Evolutionary conservation across 2,797 vertebrate species (phyloP), one percentile per base, ranked within the genome.

Genomic region (Poecile montanus): DNA sequence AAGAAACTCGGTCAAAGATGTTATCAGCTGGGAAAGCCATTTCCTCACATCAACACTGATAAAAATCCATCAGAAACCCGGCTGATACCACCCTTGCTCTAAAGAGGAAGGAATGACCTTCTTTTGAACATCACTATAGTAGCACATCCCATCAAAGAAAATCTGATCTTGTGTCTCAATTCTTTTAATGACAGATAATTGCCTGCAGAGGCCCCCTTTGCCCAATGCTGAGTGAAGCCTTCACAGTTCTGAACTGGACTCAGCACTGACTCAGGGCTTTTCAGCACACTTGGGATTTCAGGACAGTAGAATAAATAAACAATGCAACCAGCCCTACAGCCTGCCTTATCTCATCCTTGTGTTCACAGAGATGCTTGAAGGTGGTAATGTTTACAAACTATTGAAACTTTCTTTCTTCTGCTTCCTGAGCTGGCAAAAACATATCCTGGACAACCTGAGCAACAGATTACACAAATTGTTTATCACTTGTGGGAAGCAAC

Each of bases 381-480:
- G 97, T 97, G 95, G 97, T 96, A 95, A 95, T 98, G 98, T 99
- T 99, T 99, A 99, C 95, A 97, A 94, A 97, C 85, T 84, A 98
- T 97, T 98, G 98, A 99, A 98, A 99, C 98, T 98, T 98, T 98
- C 98, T 99, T 98, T 99, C 98, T 97, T 97, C 98, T 97, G 96
- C 96, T 98, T 97, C 98, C 97, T 97, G 97, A 97, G 95, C 97
- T 97, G 97, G 98, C 98, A 98, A 98, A 98, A 98, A 98, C 91
- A 98, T 92, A 98, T 98, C 98, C 98, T 96, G 89, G 94, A 97
- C 98, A 98, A 98, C 97, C 97, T 94, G 90, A 81, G 91, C 62
- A 88, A 75, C 0, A 97, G 96, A 98, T 97, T 97, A 98, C 47
- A 11, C 68, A 91, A 76, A 96, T 70, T 87, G 62, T 74, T 96